Conservation (phyloP, 2,797 vertebrate genomes). For the Rhynchonycteris naso region DNA sequence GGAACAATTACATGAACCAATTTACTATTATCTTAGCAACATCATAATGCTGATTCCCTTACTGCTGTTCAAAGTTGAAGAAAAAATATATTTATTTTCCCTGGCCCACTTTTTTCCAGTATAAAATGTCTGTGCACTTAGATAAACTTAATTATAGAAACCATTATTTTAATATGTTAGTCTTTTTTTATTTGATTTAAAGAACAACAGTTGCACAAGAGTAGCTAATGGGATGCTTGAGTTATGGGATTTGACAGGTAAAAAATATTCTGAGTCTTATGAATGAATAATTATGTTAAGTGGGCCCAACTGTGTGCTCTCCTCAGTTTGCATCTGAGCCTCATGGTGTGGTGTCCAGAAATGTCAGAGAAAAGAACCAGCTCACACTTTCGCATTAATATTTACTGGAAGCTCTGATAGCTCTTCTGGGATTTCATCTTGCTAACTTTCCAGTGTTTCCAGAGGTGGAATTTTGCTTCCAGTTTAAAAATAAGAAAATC, state of each 20-base stretch:
- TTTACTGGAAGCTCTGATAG: not conserved
- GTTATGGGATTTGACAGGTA: not conserved
- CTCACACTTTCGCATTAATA: not conserved
- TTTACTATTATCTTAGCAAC: not conserved
- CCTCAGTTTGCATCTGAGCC: not conserved
- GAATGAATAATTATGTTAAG: constrained; percentile 52
- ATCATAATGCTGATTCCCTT: not conserved
- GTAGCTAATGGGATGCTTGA: not conserved
- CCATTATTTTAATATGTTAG: constrained; percentile 21
- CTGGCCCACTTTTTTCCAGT: not conserved
- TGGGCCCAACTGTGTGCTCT: not conserved
- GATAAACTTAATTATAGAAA: constrained; percentile 49
- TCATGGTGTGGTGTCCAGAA: not conserved
- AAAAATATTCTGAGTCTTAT: not conserved
- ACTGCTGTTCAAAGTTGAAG: not conserved
- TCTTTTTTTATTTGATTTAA: constrained; percentile 51
- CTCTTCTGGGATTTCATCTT: not conserved
- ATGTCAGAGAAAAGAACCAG: not conserved
- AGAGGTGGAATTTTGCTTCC: not conserved
- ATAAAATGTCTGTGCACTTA: not conserved
- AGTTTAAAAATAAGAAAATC: not conserved
- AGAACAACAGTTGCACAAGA: not conserved
- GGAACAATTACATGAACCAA: not conserved
- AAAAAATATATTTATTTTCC: constrained; percentile 37
- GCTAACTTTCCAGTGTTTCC: not conserved